Conservation (phyloP, 2,113 vertebrate genomes). For the Pipa parva region DNA sequence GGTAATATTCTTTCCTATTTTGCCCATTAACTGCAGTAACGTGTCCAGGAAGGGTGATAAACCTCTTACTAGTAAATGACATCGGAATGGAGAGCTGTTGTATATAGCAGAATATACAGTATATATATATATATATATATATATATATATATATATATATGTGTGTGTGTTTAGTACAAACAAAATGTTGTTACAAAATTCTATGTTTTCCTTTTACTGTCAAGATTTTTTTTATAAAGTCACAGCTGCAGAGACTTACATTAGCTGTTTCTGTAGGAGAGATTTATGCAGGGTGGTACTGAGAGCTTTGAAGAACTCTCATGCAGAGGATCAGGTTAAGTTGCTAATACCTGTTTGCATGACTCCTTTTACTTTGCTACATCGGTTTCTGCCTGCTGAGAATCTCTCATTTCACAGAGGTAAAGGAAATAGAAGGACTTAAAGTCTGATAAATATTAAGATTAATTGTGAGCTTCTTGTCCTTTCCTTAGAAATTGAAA, state of each 20-base stretch:
- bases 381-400: constrained; percentile 15
- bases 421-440: constrained; percentile 14
- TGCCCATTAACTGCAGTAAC: constrained; percentile 63
- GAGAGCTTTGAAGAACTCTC: constrained; percentile 9
- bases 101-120: too few relatives aligned
- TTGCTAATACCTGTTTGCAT: constrained; percentile 19
- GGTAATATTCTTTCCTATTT: constrained; percentile 73
- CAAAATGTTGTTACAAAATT: too few relatives aligned
- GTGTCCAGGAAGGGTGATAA: constrained; percentile 61
- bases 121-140: too few relatives aligned
- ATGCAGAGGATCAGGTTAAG: constrained; percentile 9
- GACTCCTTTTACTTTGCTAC: constrained; percentile 4
- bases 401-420: constrained; percentile 22
- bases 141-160: too few relatives aligned
- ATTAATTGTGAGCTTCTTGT: constrained; percentile 19
- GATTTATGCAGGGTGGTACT: not conserved
- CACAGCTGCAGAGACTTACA: not conserved
- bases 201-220: not conserved
- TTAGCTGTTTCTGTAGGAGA: not conserved
- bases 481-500: constrained; percentile 11
- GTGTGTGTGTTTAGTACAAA: too few relatives aligned
- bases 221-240: not conserved
- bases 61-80: constrained; percentile 60
- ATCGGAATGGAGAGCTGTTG: constrained; percentile 55
- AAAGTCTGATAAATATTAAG: constrained; percentile 14